Conservation (phyloP, 2,888 invertebrate genomes). For the Glaucopsyche alexis region DNA sequence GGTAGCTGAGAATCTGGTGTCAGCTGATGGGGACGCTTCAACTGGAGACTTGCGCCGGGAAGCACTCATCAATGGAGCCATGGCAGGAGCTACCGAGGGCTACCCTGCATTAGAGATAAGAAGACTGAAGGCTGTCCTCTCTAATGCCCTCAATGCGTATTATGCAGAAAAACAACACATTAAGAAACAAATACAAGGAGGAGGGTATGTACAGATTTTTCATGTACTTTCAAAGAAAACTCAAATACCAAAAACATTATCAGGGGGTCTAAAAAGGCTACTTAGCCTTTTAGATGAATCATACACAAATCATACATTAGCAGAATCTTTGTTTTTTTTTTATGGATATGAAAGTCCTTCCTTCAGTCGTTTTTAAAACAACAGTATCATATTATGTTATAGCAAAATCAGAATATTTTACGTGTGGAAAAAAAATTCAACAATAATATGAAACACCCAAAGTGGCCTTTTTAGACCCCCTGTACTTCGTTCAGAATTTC, state of each 20-base stretch:
- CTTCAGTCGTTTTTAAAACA: too few relatives aligned
- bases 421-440: not conserved
- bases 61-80: constrained; percentile 67
- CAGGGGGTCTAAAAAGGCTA: too few relatives aligned
- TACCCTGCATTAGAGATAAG: constrained; percentile 89
- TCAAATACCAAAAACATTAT: too few relatives aligned
- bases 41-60: constrained; percentile 66
- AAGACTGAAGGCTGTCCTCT: constrained; percentile 88
- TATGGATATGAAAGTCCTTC: too few relatives aligned
- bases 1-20: constrained; percentile 61
- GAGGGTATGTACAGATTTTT: constrained; percentile 80
- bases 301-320: too few relatives aligned
- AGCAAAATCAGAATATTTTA: too few relatives aligned
- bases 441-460: not conserved
- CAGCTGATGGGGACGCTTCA: constrained; percentile 61
- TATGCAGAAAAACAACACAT: constrained; percentile 97
- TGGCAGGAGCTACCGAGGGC: constrained; percentile 73
- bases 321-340: too few relatives aligned
- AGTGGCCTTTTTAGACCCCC: too few relatives aligned
- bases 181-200: constrained; percentile 94
- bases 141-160: constrained; percentile 88
- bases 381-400: too few relatives aligned
- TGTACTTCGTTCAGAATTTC: too few relatives aligned
- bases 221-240: too few relatives aligned
- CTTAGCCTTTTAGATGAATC: too few relatives aligned